A percentile compares a stretch with the other conserved stretches of the same genome.
Conservation (phyloP, 1,140 invertebrate species). For the Drosophila funebris region DNA sequence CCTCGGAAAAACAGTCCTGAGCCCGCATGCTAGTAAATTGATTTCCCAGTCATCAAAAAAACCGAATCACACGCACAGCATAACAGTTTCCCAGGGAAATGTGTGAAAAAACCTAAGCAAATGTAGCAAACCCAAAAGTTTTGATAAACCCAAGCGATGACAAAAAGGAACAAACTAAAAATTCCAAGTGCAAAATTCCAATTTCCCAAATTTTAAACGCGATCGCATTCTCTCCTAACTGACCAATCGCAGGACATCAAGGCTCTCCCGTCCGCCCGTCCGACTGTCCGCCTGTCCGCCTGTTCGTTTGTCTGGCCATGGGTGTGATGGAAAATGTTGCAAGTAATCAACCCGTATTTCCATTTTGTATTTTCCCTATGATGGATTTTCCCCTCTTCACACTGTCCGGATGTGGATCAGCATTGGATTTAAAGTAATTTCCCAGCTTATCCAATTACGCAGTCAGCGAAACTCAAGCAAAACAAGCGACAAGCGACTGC, state of each 20-base stretch:
- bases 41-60: constrained; percentile 58
- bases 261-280: constrained; percentile 10
- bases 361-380: constrained; percentile 68
- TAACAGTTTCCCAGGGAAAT: constrained; percentile 37
- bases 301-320: constrained; percentile 19
- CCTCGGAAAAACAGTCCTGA: constrained; percentile 36
- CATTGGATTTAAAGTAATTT: constrained; percentile 76
- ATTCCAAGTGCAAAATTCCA: constrained; percentile 63
- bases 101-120: constrained; percentile 53
- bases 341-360: constrained; percentile 59
- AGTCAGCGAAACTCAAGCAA: constrained; percentile 80
- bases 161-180: constrained; percentile 45
- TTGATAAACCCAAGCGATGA: constrained; percentile 74
- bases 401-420: constrained; percentile 74
- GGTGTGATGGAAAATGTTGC: constrained; percentile 61
- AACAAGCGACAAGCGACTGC: constrained; percentile 46
- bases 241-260: constrained; percentile 36
- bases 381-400: constrained; percentile 59
- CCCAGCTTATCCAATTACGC: constrained; percentile 82
- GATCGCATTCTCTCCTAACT: constrained; percentile 23
- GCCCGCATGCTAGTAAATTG: constrained; percentile 22
- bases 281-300: neutral
- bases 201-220: constrained; percentile 37
- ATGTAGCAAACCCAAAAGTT: constrained; percentile 68
- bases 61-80: constrained; percentile 42